Base-by-base conservation (phyloP, 2,113 vertebrate species). In the Taxidea taxus region DNA sequence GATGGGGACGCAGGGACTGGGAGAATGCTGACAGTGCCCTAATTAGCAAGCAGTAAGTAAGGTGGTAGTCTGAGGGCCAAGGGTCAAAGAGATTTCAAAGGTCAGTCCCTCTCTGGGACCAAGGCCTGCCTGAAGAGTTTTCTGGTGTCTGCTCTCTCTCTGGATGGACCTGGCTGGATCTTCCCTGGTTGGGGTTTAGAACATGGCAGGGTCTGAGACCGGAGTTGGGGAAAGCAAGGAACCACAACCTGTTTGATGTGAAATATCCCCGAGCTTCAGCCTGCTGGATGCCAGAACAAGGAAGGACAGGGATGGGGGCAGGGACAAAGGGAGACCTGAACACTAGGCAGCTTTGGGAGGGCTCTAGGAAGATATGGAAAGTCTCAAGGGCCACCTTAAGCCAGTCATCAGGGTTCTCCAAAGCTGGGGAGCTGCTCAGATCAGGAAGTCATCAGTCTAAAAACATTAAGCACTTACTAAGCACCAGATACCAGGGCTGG, bases 361-460 rank as follows among this genome's bases (percentile, higher is more conserved):
- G 49, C 25, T 39, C 49, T 47, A 64, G 56, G 39, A 85, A 15
- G 13, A 77, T 16, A 47, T 6, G 25, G 11, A 44, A 5, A 66
- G 56, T 49, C 47, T 51, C 13, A 14, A 66, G 13, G 23, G 31
- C 18, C 8, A 87, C 58, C 14, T 92, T 62, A 87, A 85, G 62
- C 18, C 25, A 80, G 75, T 74, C 47, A 42, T 16, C 7, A 1
- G 37, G 3, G 31, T 62, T 96, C 47, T 96, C 54, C 60, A 58
- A 82, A 90, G 81, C 51, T 87, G 83, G 90, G 91, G 42, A 94
- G 72, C 37, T 92, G 21, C 80, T 87, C 54, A 66, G 29, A 93
- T 80, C 47, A 95, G 58, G 64, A 93, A 89, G 47, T 72, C 44
- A 47, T 54, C 0, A 1, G n/a, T 54, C 23, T 80, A 44, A 95